These are phyloP conservation scores for Carollia perspicillata DNA, from an alignment of 2,113 vertebrate genomes.

Conservation along the genomic window DNA sequence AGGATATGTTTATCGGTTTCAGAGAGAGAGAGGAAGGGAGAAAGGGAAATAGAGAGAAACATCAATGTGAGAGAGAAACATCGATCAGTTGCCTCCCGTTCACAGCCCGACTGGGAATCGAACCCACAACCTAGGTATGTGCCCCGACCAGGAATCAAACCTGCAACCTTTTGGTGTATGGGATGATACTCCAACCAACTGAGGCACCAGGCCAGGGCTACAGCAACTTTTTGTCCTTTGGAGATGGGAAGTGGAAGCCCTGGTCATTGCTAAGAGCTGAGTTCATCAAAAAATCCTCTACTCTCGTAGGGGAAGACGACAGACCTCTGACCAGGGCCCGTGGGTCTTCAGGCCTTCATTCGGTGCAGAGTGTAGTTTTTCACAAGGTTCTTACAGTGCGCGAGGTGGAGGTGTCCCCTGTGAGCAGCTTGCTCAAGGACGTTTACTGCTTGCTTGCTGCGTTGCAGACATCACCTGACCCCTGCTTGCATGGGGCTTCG, in stretches of 20 bases:
- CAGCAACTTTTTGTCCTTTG: not conserved
- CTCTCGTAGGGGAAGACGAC: not conserved
- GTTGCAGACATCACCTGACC: accelerated
- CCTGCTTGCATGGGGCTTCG: not conserved
- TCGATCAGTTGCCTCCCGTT: not conserved
- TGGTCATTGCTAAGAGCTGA: not conserved
- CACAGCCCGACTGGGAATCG: not conserved
- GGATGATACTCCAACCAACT: not conserved
- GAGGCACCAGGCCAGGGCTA: not conserved
- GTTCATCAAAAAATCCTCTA: not conserved
- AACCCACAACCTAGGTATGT: not conserved
- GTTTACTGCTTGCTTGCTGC: not conserved
- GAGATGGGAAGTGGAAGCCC: not conserved
- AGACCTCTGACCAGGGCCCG: not conserved
- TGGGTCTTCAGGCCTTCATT: not conserved
- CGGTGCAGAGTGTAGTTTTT: not conserved
- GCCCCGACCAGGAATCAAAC: not conserved
- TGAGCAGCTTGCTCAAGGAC: too few relatives aligned
- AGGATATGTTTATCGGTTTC: not conserved
- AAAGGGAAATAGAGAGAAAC: not conserved
- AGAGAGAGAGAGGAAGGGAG: not conserved
- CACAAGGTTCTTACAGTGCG: not conserved
- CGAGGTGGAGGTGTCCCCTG: not conserved
- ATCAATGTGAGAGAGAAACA: not conserved
- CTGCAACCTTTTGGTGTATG: not conserved